phyloP scores from a whole-genome alignment of 2,113 vertebrate genomes.

The Calcarius ornatus region DNA sequence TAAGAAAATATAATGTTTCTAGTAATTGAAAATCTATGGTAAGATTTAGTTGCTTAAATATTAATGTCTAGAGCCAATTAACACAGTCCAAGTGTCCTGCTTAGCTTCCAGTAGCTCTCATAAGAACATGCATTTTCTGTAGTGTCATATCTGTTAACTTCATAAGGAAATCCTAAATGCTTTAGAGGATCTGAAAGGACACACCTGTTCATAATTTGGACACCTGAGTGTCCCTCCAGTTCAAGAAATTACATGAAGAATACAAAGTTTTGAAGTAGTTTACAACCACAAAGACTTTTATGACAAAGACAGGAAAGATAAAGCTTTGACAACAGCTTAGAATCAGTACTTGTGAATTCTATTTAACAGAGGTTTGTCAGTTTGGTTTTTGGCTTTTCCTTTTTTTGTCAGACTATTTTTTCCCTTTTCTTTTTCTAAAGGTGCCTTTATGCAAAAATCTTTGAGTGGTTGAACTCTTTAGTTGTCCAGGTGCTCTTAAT shows the following conservation, averaged over 20 bases:
- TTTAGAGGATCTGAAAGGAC: neutral
- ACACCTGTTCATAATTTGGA: neutral
- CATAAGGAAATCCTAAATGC: neutral
- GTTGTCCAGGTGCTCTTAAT: neutral
- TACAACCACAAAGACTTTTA: neutral
- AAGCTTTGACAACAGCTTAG: neutral
- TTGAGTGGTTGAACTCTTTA: neutral
- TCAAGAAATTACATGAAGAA: neutral
- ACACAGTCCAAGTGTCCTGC: rapidly evolving
- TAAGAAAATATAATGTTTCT: neutral
- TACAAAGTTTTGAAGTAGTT: neutral
- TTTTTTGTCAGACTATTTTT: neutral
- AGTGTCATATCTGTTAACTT: neutral
- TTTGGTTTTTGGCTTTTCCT: neutral
- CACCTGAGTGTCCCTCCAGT: neutral
- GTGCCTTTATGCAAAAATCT: neutral
- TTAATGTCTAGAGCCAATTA: neutral
- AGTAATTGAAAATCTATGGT: neutral
- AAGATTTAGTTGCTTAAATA: neutral
- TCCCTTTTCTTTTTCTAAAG: neutral
- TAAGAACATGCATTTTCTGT: neutral
- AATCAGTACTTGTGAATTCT: neutral
- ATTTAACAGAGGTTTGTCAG: neutral
- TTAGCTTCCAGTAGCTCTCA: neutral
- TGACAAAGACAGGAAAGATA: neutral